Evolutionary conservation across 2,797 vertebrate genomes (phyloP).

Genomic region (Xiphophorus birchmanni): DNA sequence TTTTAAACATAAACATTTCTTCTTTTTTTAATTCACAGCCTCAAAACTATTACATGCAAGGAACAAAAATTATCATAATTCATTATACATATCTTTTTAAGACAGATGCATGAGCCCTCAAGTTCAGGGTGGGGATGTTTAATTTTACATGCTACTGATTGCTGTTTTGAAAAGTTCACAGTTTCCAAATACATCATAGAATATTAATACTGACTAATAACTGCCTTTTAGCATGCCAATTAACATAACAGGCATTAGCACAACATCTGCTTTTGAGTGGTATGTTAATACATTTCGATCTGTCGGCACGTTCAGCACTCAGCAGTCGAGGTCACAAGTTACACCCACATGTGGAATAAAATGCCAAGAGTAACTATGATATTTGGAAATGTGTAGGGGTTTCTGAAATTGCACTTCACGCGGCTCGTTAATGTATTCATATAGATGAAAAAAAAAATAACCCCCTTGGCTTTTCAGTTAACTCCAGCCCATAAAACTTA

Average conservation of each 20-base stretch:
- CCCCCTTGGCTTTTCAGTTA: conserved; percentile 25
- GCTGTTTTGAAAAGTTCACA: conserved; percentile 69
- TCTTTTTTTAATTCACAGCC: conserved; percentile 51
- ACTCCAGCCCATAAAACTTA: conserved; percentile 29
- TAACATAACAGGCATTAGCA: conserved; percentile 67
- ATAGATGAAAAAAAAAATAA: conserved; percentile 28
- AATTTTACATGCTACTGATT: conserved; percentile 68
- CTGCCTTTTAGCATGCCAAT: conserved; percentile 79
- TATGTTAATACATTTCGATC: conserved; percentile 78
- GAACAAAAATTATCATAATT: conserved; percentile 48
- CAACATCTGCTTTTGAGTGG: conserved; percentile 70
- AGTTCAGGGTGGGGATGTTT: conserved; percentile 56
- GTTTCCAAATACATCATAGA: conserved; percentile 76
- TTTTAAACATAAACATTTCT: conserved; percentile 35
- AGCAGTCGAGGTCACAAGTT: conserved; percentile 70
- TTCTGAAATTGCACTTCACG: conserved; percentile 38
- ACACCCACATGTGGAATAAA: conserved; percentile 66
- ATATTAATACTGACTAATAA: conserved; percentile 83
- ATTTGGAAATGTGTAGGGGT: conserved; percentile 52
- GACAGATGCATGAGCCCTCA: conserved; percentile 37
- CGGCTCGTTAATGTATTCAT: conserved; percentile 47
- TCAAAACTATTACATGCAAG: conserved; percentile 43
- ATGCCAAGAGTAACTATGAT: conserved; percentile 64
- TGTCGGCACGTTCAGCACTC: conserved; percentile 72
- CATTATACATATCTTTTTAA: conserved; percentile 37